Evolutionary conservation across 2,888 invertebrate species (phyloP).

Genomic region (Salticus scenicus): DNA sequence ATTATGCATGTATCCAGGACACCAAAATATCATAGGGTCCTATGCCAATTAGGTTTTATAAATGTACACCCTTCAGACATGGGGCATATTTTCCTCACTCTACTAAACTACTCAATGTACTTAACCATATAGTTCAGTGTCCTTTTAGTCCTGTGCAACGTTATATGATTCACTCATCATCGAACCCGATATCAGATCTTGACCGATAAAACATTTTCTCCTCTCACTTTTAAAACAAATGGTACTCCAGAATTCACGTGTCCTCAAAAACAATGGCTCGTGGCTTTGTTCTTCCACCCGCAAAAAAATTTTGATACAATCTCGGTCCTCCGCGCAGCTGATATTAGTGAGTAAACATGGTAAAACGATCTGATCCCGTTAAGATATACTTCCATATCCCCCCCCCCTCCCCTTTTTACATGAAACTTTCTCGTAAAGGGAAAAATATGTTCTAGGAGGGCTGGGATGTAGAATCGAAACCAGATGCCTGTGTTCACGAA

Average conservation of each 20-base stretch:
- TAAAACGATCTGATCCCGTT: slow-evolving; percentile 66
- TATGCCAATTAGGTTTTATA: too few species aligned
- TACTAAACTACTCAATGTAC: too few species aligned
- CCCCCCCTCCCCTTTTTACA: slow-evolving; percentile 8
- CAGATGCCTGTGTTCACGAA: slow-evolving; percentile 50
- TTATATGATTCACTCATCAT: too few species aligned
- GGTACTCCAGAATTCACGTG: not conserved
- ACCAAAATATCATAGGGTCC: too few species aligned
- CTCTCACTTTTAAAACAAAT: too few species aligned
- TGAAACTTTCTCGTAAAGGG: not conserved
- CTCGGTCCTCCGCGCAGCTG: slow-evolving; percentile 36
- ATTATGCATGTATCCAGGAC: too few species aligned
- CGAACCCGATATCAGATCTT: too few species aligned
- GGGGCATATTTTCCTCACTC: too few species aligned
- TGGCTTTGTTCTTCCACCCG: not conserved
- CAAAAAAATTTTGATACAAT: not conserved
- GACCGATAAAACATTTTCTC: too few species aligned
- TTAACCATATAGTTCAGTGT: too few species aligned
- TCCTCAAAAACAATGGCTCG: not conserved
- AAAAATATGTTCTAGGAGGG: not conserved
- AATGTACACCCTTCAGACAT: too few species aligned
- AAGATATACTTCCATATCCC: slow-evolving; percentile 37
- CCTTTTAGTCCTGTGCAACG: too few species aligned
- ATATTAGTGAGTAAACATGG: slow-evolving; percentile 60
- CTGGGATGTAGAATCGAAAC: slow-evolving; percentile 25